Conservation (phyloP, 2,113 vertebrate species). For the Poicephalus gulielmi region DNA sequence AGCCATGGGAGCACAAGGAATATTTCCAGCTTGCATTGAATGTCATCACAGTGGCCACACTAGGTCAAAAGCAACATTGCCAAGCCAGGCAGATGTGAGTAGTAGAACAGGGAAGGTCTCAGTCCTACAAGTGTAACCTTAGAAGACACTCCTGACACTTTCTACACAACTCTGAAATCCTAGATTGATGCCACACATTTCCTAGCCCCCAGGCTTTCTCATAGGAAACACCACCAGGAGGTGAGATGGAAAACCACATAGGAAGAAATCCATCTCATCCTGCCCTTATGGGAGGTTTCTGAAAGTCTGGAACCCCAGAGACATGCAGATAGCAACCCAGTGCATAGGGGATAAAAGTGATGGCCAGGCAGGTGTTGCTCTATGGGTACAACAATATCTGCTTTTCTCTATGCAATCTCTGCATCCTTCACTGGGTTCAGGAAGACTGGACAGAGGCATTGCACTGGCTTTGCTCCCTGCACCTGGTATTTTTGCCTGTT, state of each 20-base stretch:
- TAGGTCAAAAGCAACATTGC: background rate
- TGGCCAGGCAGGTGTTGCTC: background rate
- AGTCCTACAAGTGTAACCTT: background rate
- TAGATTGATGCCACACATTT: background rate
- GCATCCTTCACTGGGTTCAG: background rate
- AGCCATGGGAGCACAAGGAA: background rate
- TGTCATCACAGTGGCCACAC: background rate
- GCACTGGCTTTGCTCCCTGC: background rate
- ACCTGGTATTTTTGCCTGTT: background rate
- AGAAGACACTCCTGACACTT: background rate
- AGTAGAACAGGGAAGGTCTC: background rate
- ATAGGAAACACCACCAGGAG: background rate
- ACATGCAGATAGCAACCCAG: background rate
- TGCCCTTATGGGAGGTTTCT: background rate
- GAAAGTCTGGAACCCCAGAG: background rate
- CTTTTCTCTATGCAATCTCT: background rate
- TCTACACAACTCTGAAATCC: background rate
- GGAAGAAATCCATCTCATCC: background rate
- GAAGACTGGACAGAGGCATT: fast-evolving
- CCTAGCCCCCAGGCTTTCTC: background rate
- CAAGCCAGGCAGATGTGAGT: background rate
- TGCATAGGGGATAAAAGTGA: background rate
- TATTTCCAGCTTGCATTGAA: background rate
- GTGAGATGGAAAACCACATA: background rate
- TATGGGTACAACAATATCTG: background rate